A percentile compares a stretch with the other conserved stretches of the same genome.
Evolutionary conservation across 2,113 vertebrate genomes (phyloP).

Genomic region (Tor tambroides): DNA sequence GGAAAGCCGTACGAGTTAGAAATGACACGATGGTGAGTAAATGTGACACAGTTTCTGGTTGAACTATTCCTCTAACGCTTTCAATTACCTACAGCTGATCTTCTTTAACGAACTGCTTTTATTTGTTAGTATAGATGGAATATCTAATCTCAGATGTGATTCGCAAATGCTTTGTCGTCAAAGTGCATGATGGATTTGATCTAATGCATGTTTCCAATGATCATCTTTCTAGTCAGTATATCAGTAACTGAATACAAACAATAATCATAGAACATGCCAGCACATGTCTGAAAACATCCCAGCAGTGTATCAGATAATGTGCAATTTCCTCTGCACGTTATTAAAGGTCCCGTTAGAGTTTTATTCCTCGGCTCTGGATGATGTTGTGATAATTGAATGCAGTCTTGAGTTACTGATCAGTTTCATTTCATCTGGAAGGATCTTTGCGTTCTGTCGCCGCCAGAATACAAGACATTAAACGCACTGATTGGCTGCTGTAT

Average conservation of each 20-base stretch:
- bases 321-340: not conserved
- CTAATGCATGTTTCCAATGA: not conserved
- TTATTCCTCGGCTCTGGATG: slow-evolving; percentile 41
- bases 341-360: slow-evolving; percentile 2
- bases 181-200: not conserved
- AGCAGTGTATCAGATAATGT: slow-evolving; percentile 21
- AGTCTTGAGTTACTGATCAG: slow-evolving; percentile 42
- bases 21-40: not conserved
- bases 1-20: not conserved
- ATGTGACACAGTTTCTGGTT: not conserved
- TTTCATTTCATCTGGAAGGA: slow-evolving; percentile 50
- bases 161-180: not conserved
- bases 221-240: not conserved
- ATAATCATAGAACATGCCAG: not conserved
- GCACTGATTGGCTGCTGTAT: slow-evolving; percentile 36
- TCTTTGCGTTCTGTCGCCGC: slow-evolving; percentile 25
- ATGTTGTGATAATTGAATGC: slow-evolving; percentile 43
- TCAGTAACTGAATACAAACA: not conserved
- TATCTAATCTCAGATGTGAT: not conserved
- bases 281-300: slow-evolving; percentile 1
- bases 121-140: not conserved
- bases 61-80: not conserved
- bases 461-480: slow-evolving; percentile 31
- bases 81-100: not conserved
- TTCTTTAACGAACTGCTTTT: not conserved